A percentile compares a stretch with the other conserved stretches of the same genome.
Evolutionary conservation across 2,113 vertebrate genomes (phyloP).

Genomic region (Zootoca vivipara): DNA sequence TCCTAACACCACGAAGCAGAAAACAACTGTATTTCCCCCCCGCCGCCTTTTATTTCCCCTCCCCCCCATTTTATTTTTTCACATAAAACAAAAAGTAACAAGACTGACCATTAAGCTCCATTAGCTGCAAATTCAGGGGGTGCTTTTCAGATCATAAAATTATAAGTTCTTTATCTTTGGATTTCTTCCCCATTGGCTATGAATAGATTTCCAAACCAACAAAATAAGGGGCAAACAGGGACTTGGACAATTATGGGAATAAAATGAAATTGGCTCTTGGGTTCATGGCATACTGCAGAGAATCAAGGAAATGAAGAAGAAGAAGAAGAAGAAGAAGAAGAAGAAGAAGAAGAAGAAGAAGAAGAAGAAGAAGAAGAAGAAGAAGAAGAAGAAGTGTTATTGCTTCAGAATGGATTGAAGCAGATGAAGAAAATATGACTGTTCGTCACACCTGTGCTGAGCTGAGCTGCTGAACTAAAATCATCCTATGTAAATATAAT

Average conservation of each 20-base stretch:
- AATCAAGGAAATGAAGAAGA: not conserved
- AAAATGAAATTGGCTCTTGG: slow-evolving; percentile 51
- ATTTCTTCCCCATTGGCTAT: slow-evolving; percentile 36
- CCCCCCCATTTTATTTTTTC: not conserved
- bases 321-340: no score
- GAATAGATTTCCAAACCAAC: slow-evolving; percentile 33
- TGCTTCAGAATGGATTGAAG: slow-evolving; percentile 28
- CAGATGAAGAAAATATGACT: slow-evolving; percentile 40
- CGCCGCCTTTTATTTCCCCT: no score
- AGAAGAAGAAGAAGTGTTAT: no score
- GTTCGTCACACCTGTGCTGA: slow-evolving; percentile 51
- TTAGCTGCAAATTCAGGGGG: slow-evolving; percentile 19
- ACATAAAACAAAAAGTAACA: not conserved
- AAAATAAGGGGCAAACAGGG: slow-evolving; percentile 39
- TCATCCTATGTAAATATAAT: slow-evolving; percentile 58
- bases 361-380: no score
- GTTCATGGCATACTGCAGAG: not conserved
- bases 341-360: no score
- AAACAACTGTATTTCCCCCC: not conserved
- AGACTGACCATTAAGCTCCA: slow-evolving; percentile 27
- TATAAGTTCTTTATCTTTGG: slow-evolving; percentile 26
- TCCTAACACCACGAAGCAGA: not conserved
- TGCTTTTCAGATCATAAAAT: slow-evolving; percentile 33
- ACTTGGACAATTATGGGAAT: slow-evolving; percentile 55
- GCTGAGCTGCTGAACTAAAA: slow-evolving; percentile 49